A percentile compares a stretch with the other conserved stretches of the same genome.
phyloP scores from a whole-genome alignment of 2,797 vertebrate genomes.

The Erithacus rubecula region DNA sequence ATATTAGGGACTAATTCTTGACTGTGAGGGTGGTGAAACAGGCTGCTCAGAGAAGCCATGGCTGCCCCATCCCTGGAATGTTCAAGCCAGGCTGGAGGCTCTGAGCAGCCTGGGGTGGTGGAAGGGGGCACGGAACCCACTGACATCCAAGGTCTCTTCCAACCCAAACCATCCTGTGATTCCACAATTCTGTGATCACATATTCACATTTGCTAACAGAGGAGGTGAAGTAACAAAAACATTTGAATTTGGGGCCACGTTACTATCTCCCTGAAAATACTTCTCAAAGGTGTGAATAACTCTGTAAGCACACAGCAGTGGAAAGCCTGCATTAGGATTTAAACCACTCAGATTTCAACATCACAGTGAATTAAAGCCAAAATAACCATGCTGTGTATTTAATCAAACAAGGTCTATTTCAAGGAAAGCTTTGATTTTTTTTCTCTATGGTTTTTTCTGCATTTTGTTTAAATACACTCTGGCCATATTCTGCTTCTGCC shows the following conservation, averaged over 20 bases:
- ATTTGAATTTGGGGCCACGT: background rate
- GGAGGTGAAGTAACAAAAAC: background rate
- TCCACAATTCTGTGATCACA: background rate
- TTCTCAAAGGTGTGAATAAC: background rate
- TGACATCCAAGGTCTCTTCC: background rate
- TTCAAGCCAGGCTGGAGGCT: background rate
- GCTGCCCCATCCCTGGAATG: background rate
- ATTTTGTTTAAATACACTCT: background rate
- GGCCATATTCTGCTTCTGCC: background rate
- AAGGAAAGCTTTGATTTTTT: background rate
- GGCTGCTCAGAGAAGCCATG: background rate
- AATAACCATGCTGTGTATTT: background rate
- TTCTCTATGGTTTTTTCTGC: background rate
- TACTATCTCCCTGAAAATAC: background rate
- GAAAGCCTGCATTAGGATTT: background rate
- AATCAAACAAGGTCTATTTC: background rate
- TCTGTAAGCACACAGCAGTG: background rate
- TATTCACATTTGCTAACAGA: background rate
- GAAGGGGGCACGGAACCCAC: accelerated
- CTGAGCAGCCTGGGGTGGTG: background rate
- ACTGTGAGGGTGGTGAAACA: too few species aligned
- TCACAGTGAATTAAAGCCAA: background rate
- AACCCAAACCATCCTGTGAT: background rate
- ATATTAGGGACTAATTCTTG: background rate
- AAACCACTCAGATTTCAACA: background rate